Base-by-base conservation (phyloP, 2,113 vertebrate genomes). In the Talpa occidentalis region DNA sequence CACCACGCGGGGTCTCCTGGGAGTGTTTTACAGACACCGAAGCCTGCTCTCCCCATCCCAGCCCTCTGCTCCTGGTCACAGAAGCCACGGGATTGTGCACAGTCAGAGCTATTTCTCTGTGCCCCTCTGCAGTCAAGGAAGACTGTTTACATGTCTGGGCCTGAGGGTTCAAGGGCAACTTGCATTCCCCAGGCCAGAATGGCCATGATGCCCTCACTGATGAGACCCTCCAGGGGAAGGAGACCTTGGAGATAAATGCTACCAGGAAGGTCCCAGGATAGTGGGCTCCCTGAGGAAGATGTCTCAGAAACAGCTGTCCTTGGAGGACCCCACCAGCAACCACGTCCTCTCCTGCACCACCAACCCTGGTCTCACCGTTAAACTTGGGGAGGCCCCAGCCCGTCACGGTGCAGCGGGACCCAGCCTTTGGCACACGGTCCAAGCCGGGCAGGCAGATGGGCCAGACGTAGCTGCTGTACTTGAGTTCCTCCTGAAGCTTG, bases 381-480 rank as follows among this genome's bases (percentile, higher is more conserved):
- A 3, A 17, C 24, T 17, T 26, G 69, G 96, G 52, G 19, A 40
- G 84, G 1, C 97, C 97, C 96, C 97, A 97, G 78, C 97, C 97
- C 0, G 47, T 96, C 82, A 97, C 88, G 2, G 69, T 80, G 88
- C 97, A 97, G 14, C 62, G 0, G 4, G 88, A 37, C 0, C 6
- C 0, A 1, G 90, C 69, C 15, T 90, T 64, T 35, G 94, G 1
- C 21, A 2, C 9, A 1, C 28, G 49, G 17, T 83, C 66, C 30
- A 72, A 1, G 86, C 74, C 70, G 0, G 95, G 94, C 64, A 97
- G 78, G 94, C 97, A 97, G 85, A 96, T 42, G n/a, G 97, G 96
- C 88, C 93, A 66, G 40, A 97, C 49, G 0, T 95, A 86, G 16
- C 83, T 76, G 91, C 16, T 96, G 54, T 94, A 97, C 8, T 24